Conservation (phyloP, 2,888 invertebrate genomes). For the Melieria picta region DNA sequence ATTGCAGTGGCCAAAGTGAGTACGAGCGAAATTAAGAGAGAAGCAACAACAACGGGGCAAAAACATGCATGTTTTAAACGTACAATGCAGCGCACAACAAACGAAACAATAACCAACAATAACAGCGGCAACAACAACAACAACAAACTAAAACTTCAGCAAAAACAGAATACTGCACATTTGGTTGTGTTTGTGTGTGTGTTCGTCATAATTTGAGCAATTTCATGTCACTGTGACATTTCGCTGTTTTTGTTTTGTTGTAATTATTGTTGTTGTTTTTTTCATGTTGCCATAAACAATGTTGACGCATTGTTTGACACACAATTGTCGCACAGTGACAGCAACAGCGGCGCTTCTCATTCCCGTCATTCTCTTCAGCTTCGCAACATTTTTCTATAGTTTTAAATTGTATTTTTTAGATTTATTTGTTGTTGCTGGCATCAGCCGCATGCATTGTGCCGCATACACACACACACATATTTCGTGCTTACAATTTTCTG, state of each 20-base stretch:
- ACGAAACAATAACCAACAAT: neutral
- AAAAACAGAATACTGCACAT: slow-evolving; percentile 27
- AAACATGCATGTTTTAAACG: too few species aligned
- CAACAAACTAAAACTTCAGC: neutral
- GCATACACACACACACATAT: too few species aligned
- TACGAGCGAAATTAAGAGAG: slow-evolving; percentile 5
- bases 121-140: slow-evolving; percentile 1
- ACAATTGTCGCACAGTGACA: slow-evolving; percentile 25
- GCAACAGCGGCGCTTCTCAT: neutral
- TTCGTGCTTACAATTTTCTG: too few species aligned
- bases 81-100: too few species aligned
- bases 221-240: slow-evolving; percentile 52
- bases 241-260: slow-evolving; percentile 29
- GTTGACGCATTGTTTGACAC: slow-evolving; percentile 38
- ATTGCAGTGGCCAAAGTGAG: slow-evolving; percentile 5
- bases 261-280: slow-evolving; percentile 26
- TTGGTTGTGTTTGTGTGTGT: neutral
- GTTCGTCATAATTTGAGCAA: slow-evolving; percentile 55
- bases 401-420: too few species aligned
- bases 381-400: too few species aligned
- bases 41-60: neutral
- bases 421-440: too few species aligned
- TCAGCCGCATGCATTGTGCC: too few species aligned
- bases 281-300: slow-evolving; percentile 41
- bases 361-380: too few species aligned